phyloP scores from a whole-genome alignment of 1,140 invertebrate genomes.

The Aricia agestis region DNA sequence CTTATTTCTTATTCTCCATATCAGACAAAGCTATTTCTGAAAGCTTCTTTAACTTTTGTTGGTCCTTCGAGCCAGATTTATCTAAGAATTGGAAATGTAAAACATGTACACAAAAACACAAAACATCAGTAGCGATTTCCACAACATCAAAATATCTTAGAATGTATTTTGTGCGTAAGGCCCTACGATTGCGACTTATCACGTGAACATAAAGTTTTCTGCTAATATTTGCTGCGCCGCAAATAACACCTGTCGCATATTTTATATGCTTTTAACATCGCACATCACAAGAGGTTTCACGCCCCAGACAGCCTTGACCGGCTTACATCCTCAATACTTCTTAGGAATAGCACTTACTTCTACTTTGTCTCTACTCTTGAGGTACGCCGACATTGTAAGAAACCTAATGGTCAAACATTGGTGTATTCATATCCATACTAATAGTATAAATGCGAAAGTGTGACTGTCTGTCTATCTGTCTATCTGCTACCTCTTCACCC shows the following conservation, averaged over 20 bases:
- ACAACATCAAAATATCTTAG: neutral
- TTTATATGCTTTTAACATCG: neutral
- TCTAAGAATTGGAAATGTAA: no score
- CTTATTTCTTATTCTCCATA: neutral
- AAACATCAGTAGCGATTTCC: neutral
- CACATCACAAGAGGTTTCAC: conserved; percentile 11
- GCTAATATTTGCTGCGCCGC: neutral
- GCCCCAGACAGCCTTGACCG: conserved; percentile 1
- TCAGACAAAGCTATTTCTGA: neutral
- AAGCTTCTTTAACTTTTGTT: neutral
- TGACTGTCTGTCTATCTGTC: no score
- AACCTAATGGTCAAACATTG: neutral
- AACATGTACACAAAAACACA: no score
- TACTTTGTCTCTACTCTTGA: neutral
- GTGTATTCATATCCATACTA: neutral
- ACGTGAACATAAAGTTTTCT: neutral
- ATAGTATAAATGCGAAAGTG: no score
- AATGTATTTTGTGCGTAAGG: neutral
- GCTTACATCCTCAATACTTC: conserved; percentile 2
- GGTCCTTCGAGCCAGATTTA: neutral
- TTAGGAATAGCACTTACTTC: conserved; percentile 2
- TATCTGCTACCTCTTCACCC: no score
- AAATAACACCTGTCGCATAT: neutral
- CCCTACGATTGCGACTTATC: neutral
- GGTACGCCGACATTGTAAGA: neutral